These are phyloP conservation scores for Harpegnathos saltator DNA, from an alignment of 1,140 invertebrate genomes.

Conservation along the genomic window DNA sequence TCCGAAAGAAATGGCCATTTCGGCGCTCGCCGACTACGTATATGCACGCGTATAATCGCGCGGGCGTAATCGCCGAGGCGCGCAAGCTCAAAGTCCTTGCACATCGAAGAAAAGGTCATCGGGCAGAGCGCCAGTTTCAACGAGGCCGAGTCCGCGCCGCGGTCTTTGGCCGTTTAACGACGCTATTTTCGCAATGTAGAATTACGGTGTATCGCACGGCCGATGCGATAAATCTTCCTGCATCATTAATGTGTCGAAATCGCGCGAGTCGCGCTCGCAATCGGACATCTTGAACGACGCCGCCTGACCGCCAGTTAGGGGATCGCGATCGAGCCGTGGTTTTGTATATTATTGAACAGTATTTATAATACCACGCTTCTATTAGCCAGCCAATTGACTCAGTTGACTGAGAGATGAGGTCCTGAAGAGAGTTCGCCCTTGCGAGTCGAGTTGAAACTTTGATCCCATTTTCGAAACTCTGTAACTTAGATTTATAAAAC, in stretches of 20 bases:
- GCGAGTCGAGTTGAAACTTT: too few relatives aligned
- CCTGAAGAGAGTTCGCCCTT: too few relatives aligned
- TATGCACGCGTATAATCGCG: slow-evolving; percentile 51
- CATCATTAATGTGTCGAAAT: neutral
- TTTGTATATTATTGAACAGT: too few relatives aligned
- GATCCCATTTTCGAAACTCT: too few relatives aligned
- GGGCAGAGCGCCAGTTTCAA: neutral
- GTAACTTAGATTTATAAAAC: too few relatives aligned
- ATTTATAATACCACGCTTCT: too few relatives aligned
- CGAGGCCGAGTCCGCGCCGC: neutral
- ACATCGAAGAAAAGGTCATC: slow-evolving; percentile 19
- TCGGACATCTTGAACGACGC: too few relatives aligned
- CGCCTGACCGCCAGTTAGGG: too few relatives aligned
- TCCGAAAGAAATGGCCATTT: slow-evolving; percentile 32
- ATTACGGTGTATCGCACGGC: neutral
- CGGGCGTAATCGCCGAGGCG: slow-evolving; percentile 40
- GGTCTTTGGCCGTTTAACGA: slow-evolving; percentile 16
- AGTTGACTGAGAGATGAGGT: too few relatives aligned
- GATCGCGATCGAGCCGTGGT: too few relatives aligned
- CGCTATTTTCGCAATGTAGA: neutral
- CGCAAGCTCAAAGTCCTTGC: neutral
- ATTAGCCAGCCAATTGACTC: too few relatives aligned
- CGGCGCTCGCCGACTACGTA: slow-evolving; percentile 38
- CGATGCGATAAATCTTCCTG: neutral
- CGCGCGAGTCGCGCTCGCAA: neutral